Evolutionary conservation across 2,113 vertebrate genomes (phyloP), one percentile per base, ranked within the genome.

Genomic region (Genyomyrus donnyi): DNA sequence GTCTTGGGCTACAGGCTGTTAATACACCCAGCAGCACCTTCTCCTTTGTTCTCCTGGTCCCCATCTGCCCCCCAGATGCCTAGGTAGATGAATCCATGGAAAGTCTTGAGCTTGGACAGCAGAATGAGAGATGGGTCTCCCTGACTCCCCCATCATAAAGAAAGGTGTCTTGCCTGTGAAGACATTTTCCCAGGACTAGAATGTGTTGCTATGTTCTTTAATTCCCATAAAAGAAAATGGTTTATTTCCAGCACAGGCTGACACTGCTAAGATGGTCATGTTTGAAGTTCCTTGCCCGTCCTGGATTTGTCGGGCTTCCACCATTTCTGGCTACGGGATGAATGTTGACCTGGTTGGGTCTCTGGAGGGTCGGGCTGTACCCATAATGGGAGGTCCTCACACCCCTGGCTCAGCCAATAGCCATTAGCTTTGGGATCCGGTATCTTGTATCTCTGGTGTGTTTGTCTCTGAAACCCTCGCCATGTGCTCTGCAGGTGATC

Each of bases 401-500:
- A 17, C 19, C 15, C 11, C 15, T 42, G 74, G 74, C 74, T 80
- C 27, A 3, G 58, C 2, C 58, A 1, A n/a, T 77, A 77, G 70
- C 31, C 15, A 1, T 17, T 39, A 70, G 27, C 1, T 70, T 13
- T 1, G 27, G 27, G 8, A 31, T 13, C n/a, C n/a, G 10, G n/a
- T 42, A 9, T 1, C 27, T 31, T 31, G 62, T 11, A 13, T 31
- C n/a, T 11, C n/a, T 31, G 62, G 62, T 10, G n/a, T 45, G 19
- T 58, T 49, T 80, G 56, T 85, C 31, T 45, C 70, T 89, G 56
- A 91, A 89, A 21, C 21, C 17, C 50, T 49, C 15, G 7, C 35
- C 85, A n/a, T 88, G 91, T 94, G 91, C 90, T 94, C 95, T 93
- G 0, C 96, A 99, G 98, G 97, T 99, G 90, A 96, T 98, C 93